Evolutionary conservation across 2,797 vertebrate species (phyloP), one percentile per base, ranked within the genome.

Genomic region (Discoglossus pictus): DNA sequence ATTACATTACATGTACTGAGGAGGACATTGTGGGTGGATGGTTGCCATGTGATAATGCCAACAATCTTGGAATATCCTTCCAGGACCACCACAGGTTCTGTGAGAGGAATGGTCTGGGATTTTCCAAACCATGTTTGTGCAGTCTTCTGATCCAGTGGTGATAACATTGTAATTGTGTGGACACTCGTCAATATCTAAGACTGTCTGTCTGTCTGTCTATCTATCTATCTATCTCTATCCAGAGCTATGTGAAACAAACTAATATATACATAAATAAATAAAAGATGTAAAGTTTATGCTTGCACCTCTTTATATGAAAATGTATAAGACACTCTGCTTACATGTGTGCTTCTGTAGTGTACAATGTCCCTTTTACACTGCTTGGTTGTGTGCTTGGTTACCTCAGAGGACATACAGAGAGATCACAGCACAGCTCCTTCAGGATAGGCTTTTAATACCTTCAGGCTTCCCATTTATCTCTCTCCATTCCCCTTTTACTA

Each of bases 181-280:
- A 73, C 96, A 98, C 97, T 96, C 98, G 16, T 98, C 96, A 4
- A 99, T 97, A 85, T 99, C 97, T 53, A 99, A 84, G 83, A 99
- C 97, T 0, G 95, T 95, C 24, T 94, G 95, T 1, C 94, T 98
- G 87, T 99, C n/a, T n/a, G n/a, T n/a, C n/a, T n/a, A n/a, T n/a
- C n/a, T n/a, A n/a, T n/a, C n/a, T n/a, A n/a, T n/a, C n/a, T n/a
- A n/a, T n/a, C n/a, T n/a, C n/a, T n/a, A n/a, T n/a, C n/a, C n/a
- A n/a, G n/a, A n/a, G n/a, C n/a, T n/a, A n/a, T n/a, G n/a, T n/a
- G n/a, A n/a, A n/a, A n/a, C n/a, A n/a, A n/a, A n/a, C n/a, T n/a
- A n/a, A n/a, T n/a, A n/a, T n/a, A n/a, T n/a, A n/a, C n/a, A n/a
- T n/a, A n/a, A n/a, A n/a, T n/a, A n/a, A n/a, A n/a, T n/a, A n/a